phyloP scores from a whole-genome alignment of 2,797 vertebrate genomes.

The Columba guinea region DNA sequence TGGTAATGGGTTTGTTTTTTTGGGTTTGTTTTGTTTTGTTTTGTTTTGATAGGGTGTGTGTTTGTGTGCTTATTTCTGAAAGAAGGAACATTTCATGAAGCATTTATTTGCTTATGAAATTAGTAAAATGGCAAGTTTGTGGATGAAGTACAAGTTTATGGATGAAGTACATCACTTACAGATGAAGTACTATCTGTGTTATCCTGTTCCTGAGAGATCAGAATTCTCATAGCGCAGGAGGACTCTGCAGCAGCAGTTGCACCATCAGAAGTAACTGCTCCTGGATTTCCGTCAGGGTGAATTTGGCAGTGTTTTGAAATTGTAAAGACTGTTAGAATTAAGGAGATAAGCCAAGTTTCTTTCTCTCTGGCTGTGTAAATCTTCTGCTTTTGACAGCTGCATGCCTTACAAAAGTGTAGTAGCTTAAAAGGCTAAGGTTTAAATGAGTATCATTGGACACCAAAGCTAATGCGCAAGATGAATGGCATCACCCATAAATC shows the following conservation, averaged over 20 bases:
- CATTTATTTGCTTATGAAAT: not conserved
- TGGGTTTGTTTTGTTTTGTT: rapidly evolving
- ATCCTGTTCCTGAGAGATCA: not conserved
- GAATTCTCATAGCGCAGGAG: not conserved
- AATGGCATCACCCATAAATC: not conserved
- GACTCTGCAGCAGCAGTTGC: not conserved
- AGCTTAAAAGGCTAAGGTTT: not conserved
- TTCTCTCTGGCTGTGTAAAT: not conserved
- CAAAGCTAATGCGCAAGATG: not conserved
- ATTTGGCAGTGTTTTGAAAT: not conserved
- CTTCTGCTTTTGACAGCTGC: rapidly evolving
- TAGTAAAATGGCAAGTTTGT: not conserved
- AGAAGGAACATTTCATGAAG: not conserved
- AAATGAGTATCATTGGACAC: rapidly evolving
- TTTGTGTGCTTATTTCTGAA: not conserved
- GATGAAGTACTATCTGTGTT: not conserved
- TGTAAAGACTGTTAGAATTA: not conserved
- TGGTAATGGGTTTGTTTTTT: not conserved
- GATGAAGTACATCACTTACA: not conserved
- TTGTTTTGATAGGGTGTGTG: not conserved
- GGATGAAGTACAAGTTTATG: not conserved
- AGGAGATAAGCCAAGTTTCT: not conserved
- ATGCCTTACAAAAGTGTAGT: not conserved
- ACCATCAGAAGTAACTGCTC: not conserved
- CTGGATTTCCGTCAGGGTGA: not conserved